phyloP scores from a whole-genome alignment of 1,140 invertebrate species.

The Anadara kagoshimensis region DNA sequence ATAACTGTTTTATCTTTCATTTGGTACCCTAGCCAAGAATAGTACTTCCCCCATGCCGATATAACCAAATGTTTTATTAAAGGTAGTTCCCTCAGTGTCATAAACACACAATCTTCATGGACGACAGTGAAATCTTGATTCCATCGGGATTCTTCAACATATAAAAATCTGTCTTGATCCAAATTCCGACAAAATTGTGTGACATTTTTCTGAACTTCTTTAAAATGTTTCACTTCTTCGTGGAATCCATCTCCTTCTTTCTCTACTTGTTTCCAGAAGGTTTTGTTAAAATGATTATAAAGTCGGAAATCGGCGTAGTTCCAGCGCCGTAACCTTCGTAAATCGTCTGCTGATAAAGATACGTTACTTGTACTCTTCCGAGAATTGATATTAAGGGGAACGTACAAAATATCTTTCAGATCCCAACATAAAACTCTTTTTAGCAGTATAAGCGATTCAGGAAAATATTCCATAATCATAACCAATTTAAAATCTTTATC shows the following conservation, averaged over 20 bases:
- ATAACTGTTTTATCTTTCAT: too few species aligned
- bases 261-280: slow-evolving; percentile 42
- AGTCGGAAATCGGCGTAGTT: slow-evolving; percentile 55
- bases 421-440: slow-evolving; percentile 63
- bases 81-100: slow-evolving; percentile 48
- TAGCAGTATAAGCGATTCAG: slow-evolving; percentile 64
- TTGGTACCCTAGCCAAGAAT: too few species aligned
- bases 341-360: slow-evolving; percentile 37
- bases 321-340: slow-evolving; percentile 38
- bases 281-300: slow-evolving; percentile 51
- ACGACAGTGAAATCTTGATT: slow-evolving; percentile 44
- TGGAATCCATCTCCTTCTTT: slow-evolving; percentile 43
- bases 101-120: slow-evolving; percentile 46
- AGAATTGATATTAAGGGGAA: slow-evolving; percentile 52
- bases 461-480: slow-evolving; percentile 65
- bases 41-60: too few species aligned
- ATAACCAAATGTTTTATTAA: too few species aligned
- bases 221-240: slow-evolving; percentile 54
- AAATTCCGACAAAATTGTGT: slow-evolving; percentile 41
- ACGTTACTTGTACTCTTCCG: slow-evolving; percentile 33
- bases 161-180: not conserved
- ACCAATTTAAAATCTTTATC: slow-evolving; percentile 57
- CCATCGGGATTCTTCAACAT: slow-evolving; percentile 42
- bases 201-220: slow-evolving; percentile 38
- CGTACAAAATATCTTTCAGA: slow-evolving; percentile 63